Conservation (phyloP, 2,113 vertebrate species). For the Menura novaehollandiae region DNA sequence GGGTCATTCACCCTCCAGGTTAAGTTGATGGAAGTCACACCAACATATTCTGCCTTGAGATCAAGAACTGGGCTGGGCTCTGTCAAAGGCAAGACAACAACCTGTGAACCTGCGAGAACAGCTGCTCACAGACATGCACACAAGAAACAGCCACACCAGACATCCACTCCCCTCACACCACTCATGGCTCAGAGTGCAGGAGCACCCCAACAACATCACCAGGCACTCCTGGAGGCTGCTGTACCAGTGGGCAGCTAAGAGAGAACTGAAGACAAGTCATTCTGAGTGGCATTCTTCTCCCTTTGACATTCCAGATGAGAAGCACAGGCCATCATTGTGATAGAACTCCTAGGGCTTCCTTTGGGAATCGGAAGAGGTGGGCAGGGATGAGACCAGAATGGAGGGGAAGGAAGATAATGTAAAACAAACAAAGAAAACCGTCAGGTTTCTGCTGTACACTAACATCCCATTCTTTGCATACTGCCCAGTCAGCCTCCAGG, state of each 20-base stretch:
- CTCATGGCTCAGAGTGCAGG: not conserved
- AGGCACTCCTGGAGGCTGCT: not conserved
- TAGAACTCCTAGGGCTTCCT: not conserved
- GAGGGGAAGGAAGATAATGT: not conserved
- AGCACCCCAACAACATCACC: not conserved
- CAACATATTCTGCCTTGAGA: not conserved
- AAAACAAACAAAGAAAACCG: not conserved
- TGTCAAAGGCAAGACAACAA: not conserved
- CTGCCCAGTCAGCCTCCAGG: not conserved
- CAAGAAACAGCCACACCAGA: not conserved
- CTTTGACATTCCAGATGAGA: not conserved
- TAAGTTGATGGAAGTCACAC: constrained; percentile 16
- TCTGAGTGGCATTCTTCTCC: not conserved
- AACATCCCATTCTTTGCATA: not conserved
- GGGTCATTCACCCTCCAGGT: constrained; percentile 24
- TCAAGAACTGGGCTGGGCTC: not conserved
- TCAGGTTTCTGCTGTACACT: not conserved
- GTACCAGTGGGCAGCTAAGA: not conserved
- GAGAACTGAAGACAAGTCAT: not conserved
- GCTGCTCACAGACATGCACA: not conserved
- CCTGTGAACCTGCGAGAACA: not conserved
- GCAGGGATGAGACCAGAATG: not conserved
- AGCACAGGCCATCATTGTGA: not conserved
- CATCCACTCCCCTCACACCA: not conserved
- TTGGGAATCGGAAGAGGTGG: not conserved